A percentile compares a stretch with the other conserved stretches of the same genome.
Evolutionary conservation across 2,888 invertebrate species (phyloP).

Genomic region (Norana najaformis): DNA sequence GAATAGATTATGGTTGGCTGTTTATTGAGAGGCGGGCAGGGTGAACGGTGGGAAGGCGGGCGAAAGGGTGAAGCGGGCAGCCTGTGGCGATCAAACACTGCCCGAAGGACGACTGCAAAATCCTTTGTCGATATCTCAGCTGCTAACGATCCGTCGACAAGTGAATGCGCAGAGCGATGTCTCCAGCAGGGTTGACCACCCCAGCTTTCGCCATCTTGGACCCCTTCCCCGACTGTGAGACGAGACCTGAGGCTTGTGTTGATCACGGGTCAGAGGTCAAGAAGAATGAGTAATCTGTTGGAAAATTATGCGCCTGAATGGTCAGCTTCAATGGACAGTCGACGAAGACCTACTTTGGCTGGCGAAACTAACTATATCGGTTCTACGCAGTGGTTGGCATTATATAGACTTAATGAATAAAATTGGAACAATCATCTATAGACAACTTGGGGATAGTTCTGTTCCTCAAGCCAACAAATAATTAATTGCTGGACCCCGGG

Average conservation of each 20-base stretch:
- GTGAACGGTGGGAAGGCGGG: neutral
- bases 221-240: neutral
- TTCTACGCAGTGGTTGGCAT: neutral
- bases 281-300: neutral
- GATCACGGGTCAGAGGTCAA: neutral
- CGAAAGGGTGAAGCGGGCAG: neutral
- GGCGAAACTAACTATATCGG: too few species aligned
- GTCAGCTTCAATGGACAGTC: neutral
- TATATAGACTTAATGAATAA: neutral
- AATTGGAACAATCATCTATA: neutral
- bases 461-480: neutral
- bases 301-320: neutral
- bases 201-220: neutral
- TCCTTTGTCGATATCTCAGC: neutral
- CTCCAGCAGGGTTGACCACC: neutral
- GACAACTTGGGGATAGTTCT: neutral
- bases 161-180: neutral
- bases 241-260: neutral
- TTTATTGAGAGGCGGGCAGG: neutral
- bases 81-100: neutral
- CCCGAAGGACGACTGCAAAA: neutral
- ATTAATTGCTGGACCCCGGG: neutral
- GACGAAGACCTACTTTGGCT: too few species aligned
- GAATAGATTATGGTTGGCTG: neutral
- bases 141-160: slow-evolving; percentile 13